These are phyloP conservation scores for Catharus bicknelli DNA, from an alignment of 2,113 vertebrate species.

Conservation along the genomic window DNA sequence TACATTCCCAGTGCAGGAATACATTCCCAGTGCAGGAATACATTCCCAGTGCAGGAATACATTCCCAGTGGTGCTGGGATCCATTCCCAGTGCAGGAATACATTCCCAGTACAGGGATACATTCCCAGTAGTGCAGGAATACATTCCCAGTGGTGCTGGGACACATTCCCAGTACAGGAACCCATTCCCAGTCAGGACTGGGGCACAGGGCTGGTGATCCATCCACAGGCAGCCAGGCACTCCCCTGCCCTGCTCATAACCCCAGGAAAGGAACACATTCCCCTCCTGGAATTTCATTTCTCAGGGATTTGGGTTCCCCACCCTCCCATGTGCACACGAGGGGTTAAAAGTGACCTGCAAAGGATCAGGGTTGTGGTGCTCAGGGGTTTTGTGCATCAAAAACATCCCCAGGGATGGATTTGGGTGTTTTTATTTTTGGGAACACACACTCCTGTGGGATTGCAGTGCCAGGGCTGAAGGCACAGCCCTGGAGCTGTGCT, in stretches of 20 bases:
- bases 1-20: rapidly evolving
- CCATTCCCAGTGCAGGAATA: not conserved
- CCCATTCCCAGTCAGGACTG: not conserved
- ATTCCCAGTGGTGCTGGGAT: not conserved
- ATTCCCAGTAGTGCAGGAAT: not conserved
- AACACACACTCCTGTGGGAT: rapidly evolving
- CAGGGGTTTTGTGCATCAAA: not conserved
- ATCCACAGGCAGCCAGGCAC: not conserved
- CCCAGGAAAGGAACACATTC: not conserved
- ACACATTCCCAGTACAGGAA: not conserved
- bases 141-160: not conserved
- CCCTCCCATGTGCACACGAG: rapidly evolving
- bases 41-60: not conserved
- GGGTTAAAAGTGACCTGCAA: constrained; percentile 46
- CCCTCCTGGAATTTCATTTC: not conserved
- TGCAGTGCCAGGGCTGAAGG: not conserved
- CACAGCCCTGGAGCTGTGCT: not conserved
- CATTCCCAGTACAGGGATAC: not conserved
- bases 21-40: not conserved
- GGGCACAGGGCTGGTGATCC: not conserved
- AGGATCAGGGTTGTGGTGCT: not conserved
- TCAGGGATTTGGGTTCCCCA: not conserved
- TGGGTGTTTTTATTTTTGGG: not conserved
- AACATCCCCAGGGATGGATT: not conserved
- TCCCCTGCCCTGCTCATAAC: not conserved